Evolutionary conservation across 1,140 invertebrate species (phyloP), one percentile per base, ranked within the genome.

Genomic region (Drosophila jambulina): DNA sequence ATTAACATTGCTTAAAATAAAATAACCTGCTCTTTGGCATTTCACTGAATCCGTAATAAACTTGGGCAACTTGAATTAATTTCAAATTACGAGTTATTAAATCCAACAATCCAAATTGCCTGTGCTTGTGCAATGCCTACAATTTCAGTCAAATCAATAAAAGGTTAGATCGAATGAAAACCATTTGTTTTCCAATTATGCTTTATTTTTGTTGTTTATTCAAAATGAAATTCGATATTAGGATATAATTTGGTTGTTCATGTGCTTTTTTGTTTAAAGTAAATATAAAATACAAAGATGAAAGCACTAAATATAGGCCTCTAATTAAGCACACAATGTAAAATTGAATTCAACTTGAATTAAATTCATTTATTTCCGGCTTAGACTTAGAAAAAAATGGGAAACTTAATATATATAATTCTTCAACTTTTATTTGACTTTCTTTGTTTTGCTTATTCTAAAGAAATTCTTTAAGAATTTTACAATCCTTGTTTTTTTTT

Each of bases 201-300:
- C 12, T 13, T 7, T 12, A 21, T 13, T 13, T 7, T 21, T 13
- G 3, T 21, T 45, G 12, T 21, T 7, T 32, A 0, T 32, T 32
- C 1, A 7, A 4, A 13, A 57, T 21, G 23, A 57, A 38, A 58
- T 58, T 58, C 6, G 25, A 63, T 58, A 40, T 29, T 29, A 12
- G 10, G 4, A 2, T 8, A 25, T 40, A 40, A 57, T 62, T 62
- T 38, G 19, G 7, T 19, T 29, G 5, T 3, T 19, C 3, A 49
- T 13, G 10, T 21, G 19, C 8, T 23, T 63, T 29, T 21, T 21
- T 27, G 19, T 1, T 13, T n/a, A 17, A 15, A 8, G 19, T 21
- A 12, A 49, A 25, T 12, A 13, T 10, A 40, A 25, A 9, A 48
- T 17, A 10, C 0, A 48, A 4, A 10, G 6, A 48, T 48, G 15